Percentiles rank a stretch among this genome's conserved stretches.
phyloP scores from a whole-genome alignment of 2,113 vertebrate genomes.

The Chroicocephalus ridibundus region DNA sequence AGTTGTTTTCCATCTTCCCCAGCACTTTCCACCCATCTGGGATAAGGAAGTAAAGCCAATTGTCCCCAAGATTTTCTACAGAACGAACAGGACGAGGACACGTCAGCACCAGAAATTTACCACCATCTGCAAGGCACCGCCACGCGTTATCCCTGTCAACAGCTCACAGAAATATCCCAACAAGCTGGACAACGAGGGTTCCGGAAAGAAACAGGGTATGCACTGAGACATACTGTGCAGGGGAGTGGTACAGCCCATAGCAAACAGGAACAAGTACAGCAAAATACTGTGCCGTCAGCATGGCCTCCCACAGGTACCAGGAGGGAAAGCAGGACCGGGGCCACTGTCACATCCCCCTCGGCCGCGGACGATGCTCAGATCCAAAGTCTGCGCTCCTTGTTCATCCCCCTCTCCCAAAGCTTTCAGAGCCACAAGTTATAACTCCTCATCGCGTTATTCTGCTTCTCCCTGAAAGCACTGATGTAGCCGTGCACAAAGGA shows the following conservation, averaged over 20 bases:
- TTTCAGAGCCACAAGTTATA: not conserved
- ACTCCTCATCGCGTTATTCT: accelerated
- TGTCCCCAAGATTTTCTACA: not conserved
- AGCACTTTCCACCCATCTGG: not conserved
- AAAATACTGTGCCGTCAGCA: not conserved
- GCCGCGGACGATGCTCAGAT: accelerated
- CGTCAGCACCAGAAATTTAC: not conserved
- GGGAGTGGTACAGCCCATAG: not conserved
- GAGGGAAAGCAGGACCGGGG: not conserved
- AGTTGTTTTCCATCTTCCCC: not conserved
- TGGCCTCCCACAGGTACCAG: not conserved
- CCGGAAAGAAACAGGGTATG: not conserved
- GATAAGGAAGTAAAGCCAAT: not conserved
- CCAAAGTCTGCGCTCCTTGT: not conserved
- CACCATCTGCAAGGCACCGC: not conserved
- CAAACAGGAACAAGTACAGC: not conserved
- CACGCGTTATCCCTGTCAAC: not conserved
- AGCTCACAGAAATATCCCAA: not conserved
- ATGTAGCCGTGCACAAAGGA: not conserved
- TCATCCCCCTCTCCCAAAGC: not conserved
- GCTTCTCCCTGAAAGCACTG: not conserved
- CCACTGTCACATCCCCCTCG: accelerated
- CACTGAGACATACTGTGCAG: not conserved
- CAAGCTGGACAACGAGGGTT: not conserved
- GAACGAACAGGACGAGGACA: not conserved